A percentile compares a stretch with the other conserved stretches of the same genome.
These are phyloP conservation scores for Caenorhabditis drosophilae DNA, from an alignment of 2,888 invertebrate genomes.

Conservation along the genomic window DNA sequence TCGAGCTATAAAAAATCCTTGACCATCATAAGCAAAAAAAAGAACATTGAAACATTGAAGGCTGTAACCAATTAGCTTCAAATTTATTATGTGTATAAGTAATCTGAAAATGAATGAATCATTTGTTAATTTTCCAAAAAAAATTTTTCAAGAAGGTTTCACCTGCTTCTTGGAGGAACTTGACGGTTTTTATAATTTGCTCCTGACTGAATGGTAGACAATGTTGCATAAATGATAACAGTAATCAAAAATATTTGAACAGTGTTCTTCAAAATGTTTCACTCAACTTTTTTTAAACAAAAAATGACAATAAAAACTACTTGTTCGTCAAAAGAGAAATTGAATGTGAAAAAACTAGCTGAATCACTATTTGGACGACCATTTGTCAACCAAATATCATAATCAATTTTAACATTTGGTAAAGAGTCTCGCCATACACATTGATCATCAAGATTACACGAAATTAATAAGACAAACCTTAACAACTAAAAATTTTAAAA, in stretches of 20 bases:
- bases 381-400: conserved; percentile 94
- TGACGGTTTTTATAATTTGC: conserved; percentile 36
- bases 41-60: conserved; percentile 87
- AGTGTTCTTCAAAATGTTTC: conserved; percentile 74
- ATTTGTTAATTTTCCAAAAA: too few relatives aligned
- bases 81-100: conserved; percentile 39
- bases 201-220: conserved; percentile 40
- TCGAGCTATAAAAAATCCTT: conserved; percentile 82
- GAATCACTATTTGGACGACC: conserved; percentile 85
- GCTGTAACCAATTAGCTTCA: conserved; percentile 76
- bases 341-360: conserved; percentile 84
- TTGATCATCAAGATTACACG: conserved; percentile 81
- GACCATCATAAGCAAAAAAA: conserved; percentile 88
- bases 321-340: conserved; percentile 92
- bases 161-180: conserved; percentile 33
- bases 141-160: background rate
- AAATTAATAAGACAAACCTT: conserved; percentile 85
- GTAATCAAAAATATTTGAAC: conserved; percentile 82
- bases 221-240: conserved; percentile 37
- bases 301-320: conserved; percentile 18
- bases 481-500: background rate
- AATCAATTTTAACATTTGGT: conserved; percentile 74
- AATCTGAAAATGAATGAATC: too few relatives aligned
- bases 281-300: background rate
- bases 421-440: conserved; percentile 80